A percentile compares a stretch with the other conserved stretches of the same genome.
Evolutionary conservation across 1,140 invertebrate species (phyloP).

Genomic region (Zaprionus tsacasi): DNA sequence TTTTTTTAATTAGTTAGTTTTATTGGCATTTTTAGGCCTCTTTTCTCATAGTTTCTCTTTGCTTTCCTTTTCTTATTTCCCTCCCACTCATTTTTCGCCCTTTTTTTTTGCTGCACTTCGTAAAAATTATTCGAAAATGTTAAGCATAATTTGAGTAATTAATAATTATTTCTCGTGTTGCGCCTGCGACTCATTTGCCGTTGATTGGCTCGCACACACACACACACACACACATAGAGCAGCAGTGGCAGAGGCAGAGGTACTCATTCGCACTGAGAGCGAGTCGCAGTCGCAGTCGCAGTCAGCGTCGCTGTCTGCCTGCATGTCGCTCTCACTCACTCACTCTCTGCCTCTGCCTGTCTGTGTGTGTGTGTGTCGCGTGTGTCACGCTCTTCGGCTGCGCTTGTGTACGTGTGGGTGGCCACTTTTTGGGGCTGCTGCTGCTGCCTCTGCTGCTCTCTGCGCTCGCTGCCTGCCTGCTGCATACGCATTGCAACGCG

Average conservation of each 20-base stretch:
- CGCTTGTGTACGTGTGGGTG: conserved; percentile 49
- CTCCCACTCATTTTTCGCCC: not conserved
- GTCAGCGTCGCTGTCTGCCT: conserved; percentile 11
- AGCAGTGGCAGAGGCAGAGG: conserved; percentile 6
- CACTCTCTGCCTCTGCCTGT: not conserved
- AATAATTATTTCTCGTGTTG: conserved; percentile 44
- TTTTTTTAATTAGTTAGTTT: not conserved
- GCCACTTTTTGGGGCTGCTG: conserved; percentile 27
- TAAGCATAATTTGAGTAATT: conserved; percentile 14
- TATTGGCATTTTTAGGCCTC: not conserved
- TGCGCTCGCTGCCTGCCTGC: conserved; percentile 24
- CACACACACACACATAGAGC: conserved; percentile 20
- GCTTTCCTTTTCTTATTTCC: not conserved
- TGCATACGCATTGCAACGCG: conserved; percentile 33
- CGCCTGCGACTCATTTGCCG: conserved; percentile 54
- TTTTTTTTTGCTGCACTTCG: not conserved
- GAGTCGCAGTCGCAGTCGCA: conserved; percentile 27
- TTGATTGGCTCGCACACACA: conserved; percentile 49
- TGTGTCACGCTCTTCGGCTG: conserved; percentile 49
- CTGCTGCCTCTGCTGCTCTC: not conserved
- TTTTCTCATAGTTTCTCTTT: not conserved
- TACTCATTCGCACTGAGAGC: conserved; percentile 24
- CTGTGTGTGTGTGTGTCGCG: conserved; percentile 44
- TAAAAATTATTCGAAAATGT: not conserved
- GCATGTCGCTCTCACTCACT: not conserved